phyloP scores from a whole-genome alignment of 2,888 invertebrate species.

The Sminthurides aquaticus region DNA sequence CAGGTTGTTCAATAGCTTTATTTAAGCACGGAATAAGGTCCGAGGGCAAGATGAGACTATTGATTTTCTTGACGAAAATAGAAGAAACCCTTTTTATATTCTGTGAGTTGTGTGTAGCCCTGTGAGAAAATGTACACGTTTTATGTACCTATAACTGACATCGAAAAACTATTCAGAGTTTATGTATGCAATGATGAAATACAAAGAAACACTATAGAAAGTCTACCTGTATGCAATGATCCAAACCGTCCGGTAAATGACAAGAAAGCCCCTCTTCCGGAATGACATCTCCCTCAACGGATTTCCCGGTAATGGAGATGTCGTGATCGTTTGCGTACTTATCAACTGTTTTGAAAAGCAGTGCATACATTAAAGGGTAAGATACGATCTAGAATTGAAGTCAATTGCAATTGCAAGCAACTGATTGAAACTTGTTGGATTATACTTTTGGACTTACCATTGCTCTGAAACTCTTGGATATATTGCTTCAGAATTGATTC shows the following conservation, averaged over 20 bases:
- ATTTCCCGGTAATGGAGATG: neutral
- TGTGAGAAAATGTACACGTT: neutral
- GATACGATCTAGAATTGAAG: no score
- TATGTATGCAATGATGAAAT: neutral
- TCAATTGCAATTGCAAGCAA: neutral
- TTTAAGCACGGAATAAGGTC: no score
- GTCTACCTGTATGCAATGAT: neutral
- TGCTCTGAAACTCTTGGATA: neutral
- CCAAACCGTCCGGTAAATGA: neutral
- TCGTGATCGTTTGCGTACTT: conserved; percentile 5
- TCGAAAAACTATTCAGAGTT: neutral
- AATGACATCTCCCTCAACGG: neutral
- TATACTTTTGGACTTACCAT: neutral
- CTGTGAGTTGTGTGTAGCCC: neutral
- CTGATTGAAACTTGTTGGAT: neutral
- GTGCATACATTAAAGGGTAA: no score
- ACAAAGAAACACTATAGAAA: no score
- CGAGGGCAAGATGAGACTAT: no score
- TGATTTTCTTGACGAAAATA: no score
- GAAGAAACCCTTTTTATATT: conserved; percentile 3
- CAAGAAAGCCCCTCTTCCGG: neutral
- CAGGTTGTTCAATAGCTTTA: no score
- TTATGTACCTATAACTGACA: neutral
- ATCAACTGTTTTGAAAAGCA: no score
- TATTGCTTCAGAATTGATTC: neutral